These are phyloP conservation scores for Drosophila lacteicornis DNA, from an alignment of 1,140 invertebrate species.

Conservation along the genomic window DNA sequence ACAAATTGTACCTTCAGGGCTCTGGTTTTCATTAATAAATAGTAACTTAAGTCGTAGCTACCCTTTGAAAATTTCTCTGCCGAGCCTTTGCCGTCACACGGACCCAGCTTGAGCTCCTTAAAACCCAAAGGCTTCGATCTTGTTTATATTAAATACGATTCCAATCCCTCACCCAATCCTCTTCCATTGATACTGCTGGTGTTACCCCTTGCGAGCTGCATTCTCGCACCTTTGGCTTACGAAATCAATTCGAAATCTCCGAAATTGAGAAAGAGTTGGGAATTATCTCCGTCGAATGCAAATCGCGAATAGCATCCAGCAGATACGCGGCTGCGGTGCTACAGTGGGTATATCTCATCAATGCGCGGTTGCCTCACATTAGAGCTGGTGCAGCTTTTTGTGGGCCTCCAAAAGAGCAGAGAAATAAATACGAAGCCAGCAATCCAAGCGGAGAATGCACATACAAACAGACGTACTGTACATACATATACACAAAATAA, in stretches of 20 bases:
- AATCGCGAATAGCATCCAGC: constrained; percentile 44
- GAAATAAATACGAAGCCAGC: constrained; percentile 44
- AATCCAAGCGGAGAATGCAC: constrained; percentile 48
- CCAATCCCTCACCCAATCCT: neutral
- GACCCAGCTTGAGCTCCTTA: too few species aligned
- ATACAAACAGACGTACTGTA: constrained; percentile 6
- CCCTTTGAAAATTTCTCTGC: too few species aligned
- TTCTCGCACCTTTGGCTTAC: constrained; percentile 4
- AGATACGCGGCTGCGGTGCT: constrained; percentile 12
- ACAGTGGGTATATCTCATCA: constrained; percentile 32
- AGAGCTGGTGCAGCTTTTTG: constrained; percentile 42
- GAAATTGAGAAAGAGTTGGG: constrained; percentile 25
- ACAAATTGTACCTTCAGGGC: neutral
- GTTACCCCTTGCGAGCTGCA: neutral
- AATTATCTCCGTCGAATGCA: constrained; percentile 37
- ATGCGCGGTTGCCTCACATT: constrained; percentile 45
- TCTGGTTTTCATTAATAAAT: too few species aligned
- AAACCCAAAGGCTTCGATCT: too few species aligned
- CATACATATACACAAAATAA: constrained; percentile 67
- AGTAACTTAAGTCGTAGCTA: too few species aligned
- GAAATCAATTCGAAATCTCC: constrained; percentile 18
- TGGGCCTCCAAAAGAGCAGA: constrained; percentile 27
- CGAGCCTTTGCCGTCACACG: too few species aligned
- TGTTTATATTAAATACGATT: neutral
- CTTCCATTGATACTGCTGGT: neutral